Evolutionary conservation across 2,888 invertebrate genomes (phyloP).

Genomic region (Eupsilia transversa): DNA sequence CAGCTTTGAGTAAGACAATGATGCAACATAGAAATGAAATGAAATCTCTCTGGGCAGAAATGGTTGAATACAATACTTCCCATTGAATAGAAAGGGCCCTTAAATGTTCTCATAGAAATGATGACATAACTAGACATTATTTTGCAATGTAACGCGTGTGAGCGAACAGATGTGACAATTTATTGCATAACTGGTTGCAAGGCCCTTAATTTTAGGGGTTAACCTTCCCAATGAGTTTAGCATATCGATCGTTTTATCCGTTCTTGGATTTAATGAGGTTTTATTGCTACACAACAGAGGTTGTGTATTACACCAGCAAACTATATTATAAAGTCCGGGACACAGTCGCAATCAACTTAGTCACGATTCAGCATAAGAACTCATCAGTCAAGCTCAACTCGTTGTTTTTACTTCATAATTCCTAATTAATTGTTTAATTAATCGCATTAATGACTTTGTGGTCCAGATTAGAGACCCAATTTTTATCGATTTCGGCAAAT

Average conservation of each 20-base stretch:
- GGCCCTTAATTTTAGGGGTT: not conserved
- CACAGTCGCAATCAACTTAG: conserved; percentile 52
- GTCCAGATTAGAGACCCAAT: conserved; percentile 6
- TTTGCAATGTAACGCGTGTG: conserved; percentile 41
- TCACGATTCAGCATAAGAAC: conserved; percentile 51
- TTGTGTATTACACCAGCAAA: conserved; percentile 35
- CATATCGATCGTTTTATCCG: conserved; percentile 6
- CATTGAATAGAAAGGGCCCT: conserved; percentile 32
- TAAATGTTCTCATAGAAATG: conserved; percentile 34
- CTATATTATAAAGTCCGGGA: conserved; percentile 56
- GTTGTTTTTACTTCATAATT: conserved; percentile 31
- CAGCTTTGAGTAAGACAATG: conserved; percentile 19
- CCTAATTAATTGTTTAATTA: conserved; percentile 38
- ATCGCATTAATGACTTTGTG: conserved; percentile 30
- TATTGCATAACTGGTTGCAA: conserved; percentile 60
- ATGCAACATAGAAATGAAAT: too few species aligned
- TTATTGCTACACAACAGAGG: conserved; percentile 16
- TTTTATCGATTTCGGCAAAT: conserved; percentile 16
- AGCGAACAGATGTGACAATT: conserved; percentile 18
- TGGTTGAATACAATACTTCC: not conserved
- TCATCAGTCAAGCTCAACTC: conserved; percentile 32
- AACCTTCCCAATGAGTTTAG: not conserved
- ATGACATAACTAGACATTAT: conserved; percentile 57
- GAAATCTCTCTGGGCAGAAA: not conserved
- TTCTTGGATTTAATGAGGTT: not conserved